Percentiles rank a stretch among this genome's conserved stretches.
phyloP scores from a whole-genome alignment of 2,113 vertebrate species.

The Calonectris borealis region DNA sequence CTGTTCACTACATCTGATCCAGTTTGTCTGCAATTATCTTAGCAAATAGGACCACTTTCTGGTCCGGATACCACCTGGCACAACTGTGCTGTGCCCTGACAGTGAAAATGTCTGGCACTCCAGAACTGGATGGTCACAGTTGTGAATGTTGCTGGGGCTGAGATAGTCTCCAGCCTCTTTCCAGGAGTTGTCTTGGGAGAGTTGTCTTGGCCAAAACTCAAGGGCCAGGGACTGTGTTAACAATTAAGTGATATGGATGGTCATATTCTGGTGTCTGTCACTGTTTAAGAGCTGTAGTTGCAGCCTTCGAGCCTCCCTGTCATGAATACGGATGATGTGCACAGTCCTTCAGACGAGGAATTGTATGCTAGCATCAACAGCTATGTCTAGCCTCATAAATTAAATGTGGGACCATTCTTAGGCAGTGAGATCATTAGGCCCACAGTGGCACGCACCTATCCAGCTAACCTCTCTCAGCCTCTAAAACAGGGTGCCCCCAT shows the following conservation, averaged over 20 bases:
- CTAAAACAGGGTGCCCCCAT: neutral
- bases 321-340: neutral
- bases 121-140: neutral
- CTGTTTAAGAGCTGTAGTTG: neutral
- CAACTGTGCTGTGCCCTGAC: neutral
- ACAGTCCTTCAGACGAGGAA: neutral
- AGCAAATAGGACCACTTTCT: neutral
- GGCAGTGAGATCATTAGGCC: neutral
- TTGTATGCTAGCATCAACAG: neutral
- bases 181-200: neutral
- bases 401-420: accelerated
- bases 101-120: neutral
- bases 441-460: neutral
- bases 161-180: neutral
- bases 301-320: neutral
- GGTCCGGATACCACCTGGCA: neutral
- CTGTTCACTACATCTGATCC: neutral
- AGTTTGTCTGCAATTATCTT: neutral
- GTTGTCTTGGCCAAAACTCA: neutral
- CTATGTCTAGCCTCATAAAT: neutral
- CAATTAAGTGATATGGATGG: neutral
- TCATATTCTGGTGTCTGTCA: neutral
- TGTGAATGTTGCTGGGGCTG: neutral
- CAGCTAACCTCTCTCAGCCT: neutral
- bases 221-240: neutral